Evolutionary conservation across 2,797 vertebrate species (phyloP), one percentile per base, ranked within the genome.

Genomic region (Urophycis tenuis): DNA sequence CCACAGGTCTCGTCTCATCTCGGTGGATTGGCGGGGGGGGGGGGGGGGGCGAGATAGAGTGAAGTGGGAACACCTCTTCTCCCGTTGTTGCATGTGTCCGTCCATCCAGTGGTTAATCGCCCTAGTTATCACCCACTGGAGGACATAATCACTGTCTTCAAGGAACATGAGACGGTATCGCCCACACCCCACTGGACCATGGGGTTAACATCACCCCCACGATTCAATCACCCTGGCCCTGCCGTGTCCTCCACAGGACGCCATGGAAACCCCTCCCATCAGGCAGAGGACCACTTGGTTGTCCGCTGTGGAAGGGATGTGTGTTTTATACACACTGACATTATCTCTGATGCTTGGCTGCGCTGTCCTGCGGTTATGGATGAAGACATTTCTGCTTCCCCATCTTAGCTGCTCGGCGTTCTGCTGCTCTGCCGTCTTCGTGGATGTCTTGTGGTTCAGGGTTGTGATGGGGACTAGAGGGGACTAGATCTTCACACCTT

Each of bases 171-270:
- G 73, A 78, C 81, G 67, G 79, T 77, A 60, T 3, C 15, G n/a
- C 53, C 33, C 49, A 10, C 69, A 32, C 67, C 31, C 15, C n/a
- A 31, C 34, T 0, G 4, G 45, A 12, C 30, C 3, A 29, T 14
- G 41, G 41, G 41, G 72, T n/a, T n/a, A 69, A 29, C 64, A 12
- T 29, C n/a, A 12, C 74, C 71, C 71, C 79, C 81, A 73, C 86
- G 79, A 84, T 76, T 85, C 82, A 85, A 73, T 79, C 35, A 12
- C 74, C 75, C 75, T 6, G 3, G 29, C 82, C 75, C 32, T 81
- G 78, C 76, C 83, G 79, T 81, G 81, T 86, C 79, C 80, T 86
- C 79, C 80, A 19, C 69, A 67, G 41, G 71, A 77, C 79, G 79
- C 81, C 82, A 79, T 81, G 85, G 83, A 3, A 78, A 74, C 25